Percentiles rank a stretch among this genome's conserved stretches.
Evolutionary conservation across 1,140 invertebrate species (phyloP).

Genomic region (Drosophila hydei): DNA sequence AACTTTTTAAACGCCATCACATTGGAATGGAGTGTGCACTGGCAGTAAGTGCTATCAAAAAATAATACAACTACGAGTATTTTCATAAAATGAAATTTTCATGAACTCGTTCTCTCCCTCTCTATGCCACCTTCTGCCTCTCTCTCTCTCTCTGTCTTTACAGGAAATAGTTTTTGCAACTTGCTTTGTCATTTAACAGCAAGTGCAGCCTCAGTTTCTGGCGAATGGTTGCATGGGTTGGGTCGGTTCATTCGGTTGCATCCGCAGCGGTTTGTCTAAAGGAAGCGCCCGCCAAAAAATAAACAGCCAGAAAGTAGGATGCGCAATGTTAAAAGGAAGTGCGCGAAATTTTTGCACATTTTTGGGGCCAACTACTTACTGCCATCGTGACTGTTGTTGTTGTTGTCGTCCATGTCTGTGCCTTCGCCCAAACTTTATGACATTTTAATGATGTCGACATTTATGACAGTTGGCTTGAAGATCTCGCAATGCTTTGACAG

Average conservation of each 20-base stretch:
- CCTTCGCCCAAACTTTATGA: constrained; percentile 56
- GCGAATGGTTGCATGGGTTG: constrained; percentile 4
- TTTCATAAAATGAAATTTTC: constrained; percentile 62
- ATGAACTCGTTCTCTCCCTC: constrained; percentile 32
- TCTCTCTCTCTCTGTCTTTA: constrained; percentile 21
- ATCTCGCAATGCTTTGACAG: constrained; percentile 65
- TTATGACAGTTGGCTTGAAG: constrained; percentile 71
- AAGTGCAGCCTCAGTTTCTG: constrained; percentile 33
- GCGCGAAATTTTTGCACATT: constrained; percentile 75
- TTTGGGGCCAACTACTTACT: constrained; percentile 38
- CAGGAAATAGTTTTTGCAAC: constrained; percentile 49
- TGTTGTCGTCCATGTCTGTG: constrained; percentile 9
- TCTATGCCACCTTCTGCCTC: not conserved
- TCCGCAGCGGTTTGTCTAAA: constrained; percentile 74
- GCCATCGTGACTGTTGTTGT: not conserved
- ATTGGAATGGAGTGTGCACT: constrained; percentile 27
- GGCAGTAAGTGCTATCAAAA: constrained; percentile 22
- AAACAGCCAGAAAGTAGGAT: constrained; percentile 65
- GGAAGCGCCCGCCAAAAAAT: constrained; percentile 66
- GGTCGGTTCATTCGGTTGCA: constrained; percentile 41
- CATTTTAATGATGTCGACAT: constrained; percentile 78
- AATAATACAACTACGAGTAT: constrained; percentile 41
- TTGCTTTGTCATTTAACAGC: constrained; percentile 62
- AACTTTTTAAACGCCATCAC: constrained; percentile 41
- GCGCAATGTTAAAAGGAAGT: constrained; percentile 75